Evolutionary conservation across 2,888 invertebrate genomes (phyloP), one percentile per base, ranked within the genome.

Genomic region (Parnassius glacialis): DNA sequence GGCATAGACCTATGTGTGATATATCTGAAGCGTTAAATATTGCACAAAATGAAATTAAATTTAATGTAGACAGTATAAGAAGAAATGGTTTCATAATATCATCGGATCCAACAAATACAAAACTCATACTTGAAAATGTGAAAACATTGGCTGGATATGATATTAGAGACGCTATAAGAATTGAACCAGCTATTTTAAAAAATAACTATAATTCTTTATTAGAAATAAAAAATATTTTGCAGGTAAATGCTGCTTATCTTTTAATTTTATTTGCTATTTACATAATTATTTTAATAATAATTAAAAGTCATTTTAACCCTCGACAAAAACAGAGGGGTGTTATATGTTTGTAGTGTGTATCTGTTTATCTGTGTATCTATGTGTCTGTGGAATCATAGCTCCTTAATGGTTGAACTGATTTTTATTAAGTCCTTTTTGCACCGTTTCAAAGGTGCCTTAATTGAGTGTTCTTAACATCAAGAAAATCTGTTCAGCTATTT

Each of bases 141-240:
- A 79, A 84, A 1, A 81, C 80, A 0, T 77, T 94, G 45, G 93
- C 91, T 57, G 94, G 93, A 0, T 71, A 92, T 2, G 90, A 94
- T 68, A 91, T 95, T 54, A 83, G 84, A 61, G 87, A 92, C 12
- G 92, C 92, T 44, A 87, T 94, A 45, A 85, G 78, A 70, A 78
- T 76, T 20, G 92, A 93, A 70, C 96, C 95, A 11, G 94, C 93
- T 67, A 91, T 96, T 67, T 79, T 95, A 56, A 94, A 93, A 83
- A 92, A 93, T 58, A 87, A 93, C 56, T 92, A 93, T 64, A 90
- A 91, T 64, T 81, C 93, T 16, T 74, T 95, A 25, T 67, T 91
- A 51, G 84, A 91, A 76, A 93, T 93, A 34, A 87, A 93, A 62
- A 78, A 92, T 52, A 83, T 93, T 65, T 83, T 95, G 10, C 89